phyloP scores from a whole-genome alignment of 1,140 invertebrate genomes.

The Yoshiicerus persimilis region DNA sequence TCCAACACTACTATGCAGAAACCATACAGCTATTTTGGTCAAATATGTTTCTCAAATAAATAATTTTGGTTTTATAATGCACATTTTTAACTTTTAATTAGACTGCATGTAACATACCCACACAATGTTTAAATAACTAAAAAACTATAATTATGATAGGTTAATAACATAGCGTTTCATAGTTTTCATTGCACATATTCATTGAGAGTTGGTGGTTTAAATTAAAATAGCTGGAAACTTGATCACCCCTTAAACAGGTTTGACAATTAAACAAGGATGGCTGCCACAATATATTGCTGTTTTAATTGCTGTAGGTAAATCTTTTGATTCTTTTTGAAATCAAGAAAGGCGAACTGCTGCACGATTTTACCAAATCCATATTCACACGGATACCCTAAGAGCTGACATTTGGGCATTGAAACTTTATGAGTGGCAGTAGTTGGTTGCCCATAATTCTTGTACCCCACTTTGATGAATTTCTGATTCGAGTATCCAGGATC shows the following conservation, averaged over 20 bases:
- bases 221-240: not conserved
- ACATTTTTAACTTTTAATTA: not conserved
- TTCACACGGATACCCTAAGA: not conserved
- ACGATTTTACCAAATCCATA: conserved; percentile 23
- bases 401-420: not conserved
- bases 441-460: not conserved
- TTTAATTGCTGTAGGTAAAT: not conserved
- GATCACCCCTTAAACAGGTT: not conserved
- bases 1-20: too few relatives aligned
- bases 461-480: conserved; percentile 25
- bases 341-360: not conserved
- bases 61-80: too few relatives aligned
- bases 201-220: not conserved
- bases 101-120: too few relatives aligned
- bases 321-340: conserved; percentile 15
- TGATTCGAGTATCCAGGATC: conserved; percentile 34
- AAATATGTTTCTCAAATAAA: too few relatives aligned
- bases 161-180: too few relatives aligned
- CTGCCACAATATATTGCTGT: not conserved
- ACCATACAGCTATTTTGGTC: too few relatives aligned
- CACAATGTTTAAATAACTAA: too few relatives aligned
- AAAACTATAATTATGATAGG: too few relatives aligned
- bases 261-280: not conserved
- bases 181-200: not conserved
- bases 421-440: not conserved